phyloP scores from a whole-genome alignment of 2,888 invertebrate species.

The Melanophora roralis region DNA sequence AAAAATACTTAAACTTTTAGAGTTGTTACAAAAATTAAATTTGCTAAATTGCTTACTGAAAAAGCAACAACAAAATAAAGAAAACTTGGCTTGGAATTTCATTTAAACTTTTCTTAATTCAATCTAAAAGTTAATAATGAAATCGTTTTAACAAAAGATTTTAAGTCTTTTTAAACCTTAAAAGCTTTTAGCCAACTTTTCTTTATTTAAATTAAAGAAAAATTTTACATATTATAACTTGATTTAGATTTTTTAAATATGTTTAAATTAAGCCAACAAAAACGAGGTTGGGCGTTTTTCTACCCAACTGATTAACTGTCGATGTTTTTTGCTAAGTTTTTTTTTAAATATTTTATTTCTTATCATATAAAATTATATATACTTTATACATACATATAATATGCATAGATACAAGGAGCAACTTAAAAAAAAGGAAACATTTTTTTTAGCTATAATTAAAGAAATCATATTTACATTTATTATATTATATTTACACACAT shows the following conservation, averaged over 20 bases:
- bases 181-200: constrained; percentile 15
- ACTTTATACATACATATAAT: not conserved
- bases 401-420: too few species aligned
- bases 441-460: constrained; percentile 32
- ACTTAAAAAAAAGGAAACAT: constrained; percentile 28
- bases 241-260: constrained; percentile 35
- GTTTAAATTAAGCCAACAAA: constrained; percentile 51
- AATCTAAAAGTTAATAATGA: not conserved
- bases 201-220: not conserved
- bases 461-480: constrained; percentile 38
- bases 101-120: too few species aligned
- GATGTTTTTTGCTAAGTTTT: constrained; percentile 72
- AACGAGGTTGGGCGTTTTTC: constrained; percentile 55
- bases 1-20: not conserved
- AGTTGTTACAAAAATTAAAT: constrained; percentile 11
- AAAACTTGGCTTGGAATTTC: not conserved
- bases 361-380: constrained; percentile 25
- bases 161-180: too few species aligned
- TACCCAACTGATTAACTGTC: constrained; percentile 73
- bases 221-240: constrained; percentile 41
- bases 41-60: not conserved
- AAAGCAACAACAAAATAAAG: not conserved
- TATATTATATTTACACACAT: constrained; percentile 5
- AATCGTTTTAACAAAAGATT: too few species aligned
- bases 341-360: constrained; percentile 37